A percentile compares a stretch with the other conserved stretches of the same genome.
Evolutionary conservation across 2,797 vertebrate species (phyloP).

Genomic region (Rhyacichthys aspro): DNA sequence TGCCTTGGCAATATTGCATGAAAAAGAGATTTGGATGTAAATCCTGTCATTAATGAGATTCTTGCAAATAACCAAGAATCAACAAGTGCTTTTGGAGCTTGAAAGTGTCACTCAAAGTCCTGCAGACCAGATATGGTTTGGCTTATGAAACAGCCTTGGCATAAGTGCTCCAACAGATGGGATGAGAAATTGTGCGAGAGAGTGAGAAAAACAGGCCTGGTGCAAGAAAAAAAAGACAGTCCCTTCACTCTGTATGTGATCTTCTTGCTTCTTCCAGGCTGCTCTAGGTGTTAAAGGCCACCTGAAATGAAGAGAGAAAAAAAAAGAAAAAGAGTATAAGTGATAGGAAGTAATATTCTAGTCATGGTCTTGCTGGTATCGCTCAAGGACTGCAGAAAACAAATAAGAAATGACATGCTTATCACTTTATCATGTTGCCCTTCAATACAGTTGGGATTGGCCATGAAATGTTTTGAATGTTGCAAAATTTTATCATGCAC

Average conservation of each 20-base stretch:
- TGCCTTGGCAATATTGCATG: neutral
- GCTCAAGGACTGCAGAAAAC: constrained; percentile 11
- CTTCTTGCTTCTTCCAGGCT: constrained; percentile 35
- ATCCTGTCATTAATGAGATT: constrained; percentile 13
- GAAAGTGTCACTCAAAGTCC: constrained; percentile 31
- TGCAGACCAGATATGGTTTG: constrained; percentile 32
- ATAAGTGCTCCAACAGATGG: constrained; percentile 55
- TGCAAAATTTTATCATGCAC: neutral
- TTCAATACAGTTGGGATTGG: constrained; percentile 12
- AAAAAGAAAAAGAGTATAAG: constrained; percentile 24
- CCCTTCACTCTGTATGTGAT: constrained; percentile 32
- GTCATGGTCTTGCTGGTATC: neutral
- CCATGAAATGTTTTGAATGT: constrained; percentile 31
- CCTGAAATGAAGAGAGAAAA: constrained; percentile 45
- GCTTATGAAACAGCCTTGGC: constrained; percentile 61
- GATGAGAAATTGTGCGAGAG: constrained; percentile 45
- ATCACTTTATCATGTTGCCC: constrained; percentile 26
- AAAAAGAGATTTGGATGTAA: neutral
- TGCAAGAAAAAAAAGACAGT: constrained; percentile 25
- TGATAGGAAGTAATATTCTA: constrained; percentile 12
- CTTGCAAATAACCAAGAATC: constrained; percentile 5
- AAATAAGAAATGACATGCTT: neutral
- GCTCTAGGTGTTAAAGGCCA: constrained; percentile 44
- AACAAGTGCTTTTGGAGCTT: constrained; percentile 10
- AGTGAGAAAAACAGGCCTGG: constrained; percentile 57